phyloP scores from a whole-genome alignment of 2,888 invertebrate genomes.

The Heliconius sara region DNA sequence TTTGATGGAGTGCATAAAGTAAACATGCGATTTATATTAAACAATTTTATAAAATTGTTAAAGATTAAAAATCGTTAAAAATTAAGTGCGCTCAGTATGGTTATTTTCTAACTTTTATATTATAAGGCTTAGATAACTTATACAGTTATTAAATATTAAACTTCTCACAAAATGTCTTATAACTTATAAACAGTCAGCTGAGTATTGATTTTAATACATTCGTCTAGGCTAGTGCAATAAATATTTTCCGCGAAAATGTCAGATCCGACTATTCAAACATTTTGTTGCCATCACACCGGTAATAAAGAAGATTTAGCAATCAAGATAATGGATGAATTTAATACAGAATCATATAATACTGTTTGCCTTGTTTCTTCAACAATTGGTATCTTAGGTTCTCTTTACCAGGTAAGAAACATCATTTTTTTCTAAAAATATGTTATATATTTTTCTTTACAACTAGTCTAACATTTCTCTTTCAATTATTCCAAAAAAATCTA shows the following conservation, averaged over 20 bases:
- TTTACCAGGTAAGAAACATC: conserved; percentile 86
- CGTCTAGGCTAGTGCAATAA: neutral
- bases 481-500: conserved; percentile 43
- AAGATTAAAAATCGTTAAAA: neutral
- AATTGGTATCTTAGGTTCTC: conserved; percentile 89
- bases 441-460: neutral
- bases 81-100: neutral
- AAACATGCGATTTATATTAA: conserved; percentile 12
- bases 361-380: conserved; percentile 89
- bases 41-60: neutral
- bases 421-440: neutral
- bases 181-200: neutral
- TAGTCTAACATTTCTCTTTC: neutral
- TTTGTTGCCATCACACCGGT: conserved; percentile 89
- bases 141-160: neutral
- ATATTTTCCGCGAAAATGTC: conserved; percentile 82
- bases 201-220: conserved; percentile 20
- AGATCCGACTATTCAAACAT: conserved; percentile 93
- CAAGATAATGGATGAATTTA: conserved; percentile 88
- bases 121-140: neutral
- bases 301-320: conserved; percentile 86
- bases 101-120: neutral
- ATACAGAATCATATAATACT: conserved; percentile 88
- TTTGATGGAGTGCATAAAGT: neutral
- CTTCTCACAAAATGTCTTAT: neutral